Evolutionary conservation across 2,113 vertebrate genomes (phyloP).

Genomic region (Tauraco erythrolophus): DNA sequence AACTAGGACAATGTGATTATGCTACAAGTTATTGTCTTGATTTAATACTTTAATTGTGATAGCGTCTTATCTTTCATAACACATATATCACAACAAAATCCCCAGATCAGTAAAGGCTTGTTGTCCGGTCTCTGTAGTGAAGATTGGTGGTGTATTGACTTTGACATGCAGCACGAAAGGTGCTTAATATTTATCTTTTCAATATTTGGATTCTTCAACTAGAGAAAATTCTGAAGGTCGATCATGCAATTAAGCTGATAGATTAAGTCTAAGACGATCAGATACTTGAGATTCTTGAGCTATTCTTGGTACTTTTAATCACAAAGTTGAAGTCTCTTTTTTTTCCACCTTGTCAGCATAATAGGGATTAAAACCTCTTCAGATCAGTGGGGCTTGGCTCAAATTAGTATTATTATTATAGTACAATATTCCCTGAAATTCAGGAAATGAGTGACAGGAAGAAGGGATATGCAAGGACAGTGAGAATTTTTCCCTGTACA

Average conservation of each 20-base stretch:
- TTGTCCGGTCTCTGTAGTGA: neutral
- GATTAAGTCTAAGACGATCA: neutral
- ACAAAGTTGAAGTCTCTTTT: neutral
- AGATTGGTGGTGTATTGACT: neutral
- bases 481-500: neutral
- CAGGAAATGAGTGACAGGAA: neutral
- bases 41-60: neutral
- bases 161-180: neutral
- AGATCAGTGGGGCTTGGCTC: neutral
- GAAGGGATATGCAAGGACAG: neutral
- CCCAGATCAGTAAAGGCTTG: neutral
- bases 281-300: neutral
- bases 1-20: neutral
- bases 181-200: neutral
- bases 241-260: neutral
- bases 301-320: neutral
- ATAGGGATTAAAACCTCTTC: neutral
- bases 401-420: neutral
- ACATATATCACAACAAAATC: accelerated
- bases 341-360: neutral
- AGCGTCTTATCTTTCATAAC: neutral
- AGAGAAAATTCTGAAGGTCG: neutral
- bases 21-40: neutral
- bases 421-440: neutral
- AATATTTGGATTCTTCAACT: neutral